Percentiles rank a stretch among this genome's conserved stretches.
Evolutionary conservation across 2,113 vertebrate genomes (phyloP).

Genomic region (Catharus bicknelli): DNA sequence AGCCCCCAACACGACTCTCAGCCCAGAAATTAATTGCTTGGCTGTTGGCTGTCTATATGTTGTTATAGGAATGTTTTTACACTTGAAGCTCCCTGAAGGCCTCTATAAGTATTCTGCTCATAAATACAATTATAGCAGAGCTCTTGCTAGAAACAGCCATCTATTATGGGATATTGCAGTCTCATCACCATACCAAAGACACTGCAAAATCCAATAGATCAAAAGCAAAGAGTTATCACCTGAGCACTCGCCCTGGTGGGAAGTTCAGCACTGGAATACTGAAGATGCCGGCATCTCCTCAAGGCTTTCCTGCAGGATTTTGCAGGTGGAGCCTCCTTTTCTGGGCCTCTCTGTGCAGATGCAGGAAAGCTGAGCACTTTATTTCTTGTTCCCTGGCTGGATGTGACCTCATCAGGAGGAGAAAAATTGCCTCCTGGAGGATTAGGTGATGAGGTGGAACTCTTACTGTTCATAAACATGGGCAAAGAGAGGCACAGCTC

Average conservation of each 20-base stretch:
- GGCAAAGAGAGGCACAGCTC: background rate
- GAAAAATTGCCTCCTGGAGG: background rate
- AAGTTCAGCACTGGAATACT: slow-evolving; percentile 10
- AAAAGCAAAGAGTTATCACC: slow-evolving; percentile 62
- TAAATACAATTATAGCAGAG: slow-evolving; percentile 70
- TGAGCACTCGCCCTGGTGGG: background rate
- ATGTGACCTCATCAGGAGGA: background rate
- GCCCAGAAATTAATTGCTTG: slow-evolving; percentile 60
- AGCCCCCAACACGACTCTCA: slow-evolving; percentile 29
- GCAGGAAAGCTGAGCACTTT: background rate
- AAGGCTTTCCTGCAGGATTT: background rate
- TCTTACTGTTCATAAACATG: background rate
- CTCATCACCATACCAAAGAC: slow-evolving; percentile 69
- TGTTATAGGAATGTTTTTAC: slow-evolving; percentile 65
- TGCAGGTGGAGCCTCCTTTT: background rate
- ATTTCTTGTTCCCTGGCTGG: background rate
- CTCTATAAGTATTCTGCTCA: slow-evolving; percentile 69
- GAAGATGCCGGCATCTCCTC: background rate
- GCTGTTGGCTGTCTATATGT: slow-evolving; percentile 64
- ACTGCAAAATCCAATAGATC: slow-evolving; percentile 65
- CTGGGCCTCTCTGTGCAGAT: background rate
- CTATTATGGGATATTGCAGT: slow-evolving; percentile 61
- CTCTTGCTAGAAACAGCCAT: slow-evolving; percentile 63
- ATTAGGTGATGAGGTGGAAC: background rate
- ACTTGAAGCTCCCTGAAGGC: slow-evolving; percentile 63